Conservation (phyloP, 2,797 vertebrate species). For the Tapera naevia region DNA sequence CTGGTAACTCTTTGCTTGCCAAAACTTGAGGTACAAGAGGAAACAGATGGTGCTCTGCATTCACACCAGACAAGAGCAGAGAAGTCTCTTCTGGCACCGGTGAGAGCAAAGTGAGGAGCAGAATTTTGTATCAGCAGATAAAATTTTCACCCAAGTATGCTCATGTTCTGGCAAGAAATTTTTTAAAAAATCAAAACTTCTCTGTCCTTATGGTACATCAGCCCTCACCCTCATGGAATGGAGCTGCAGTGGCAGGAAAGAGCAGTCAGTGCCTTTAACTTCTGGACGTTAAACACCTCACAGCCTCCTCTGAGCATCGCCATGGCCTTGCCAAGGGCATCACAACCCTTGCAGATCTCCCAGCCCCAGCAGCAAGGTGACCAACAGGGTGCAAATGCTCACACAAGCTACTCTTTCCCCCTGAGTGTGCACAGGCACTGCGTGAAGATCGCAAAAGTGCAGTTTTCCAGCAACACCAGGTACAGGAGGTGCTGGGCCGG, state of each 20-base stretch:
- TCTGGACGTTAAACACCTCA: neutral
- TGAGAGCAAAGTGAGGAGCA: neutral
- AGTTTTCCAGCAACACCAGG: neutral
- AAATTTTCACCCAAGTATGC: neutral
- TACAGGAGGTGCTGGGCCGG: accelerated
- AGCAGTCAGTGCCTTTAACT: neutral
- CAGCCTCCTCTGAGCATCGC: neutral
- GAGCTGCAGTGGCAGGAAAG: neutral
- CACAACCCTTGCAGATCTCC: neutral
- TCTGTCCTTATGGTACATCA: neutral
- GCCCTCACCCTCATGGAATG: neutral
- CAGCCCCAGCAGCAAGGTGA: neutral
- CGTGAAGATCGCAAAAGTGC: neutral
- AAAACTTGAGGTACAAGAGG: slow-evolving; percentile 24
- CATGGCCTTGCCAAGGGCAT: neutral
- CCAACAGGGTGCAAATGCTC: accelerated
- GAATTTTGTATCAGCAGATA: neutral
- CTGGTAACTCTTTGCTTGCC: slow-evolving; percentile 50
- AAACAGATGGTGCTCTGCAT: slow-evolving; percentile 54
- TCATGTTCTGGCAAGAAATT: slow-evolving; percentile 9
- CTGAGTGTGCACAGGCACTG: accelerated
- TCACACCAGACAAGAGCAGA: slow-evolving; percentile 4
- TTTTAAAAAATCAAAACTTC: neutral
- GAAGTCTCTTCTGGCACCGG: slow-evolving; percentile 48
- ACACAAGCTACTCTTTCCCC: neutral